Evolutionary conservation across 2,113 vertebrate genomes (phyloP), one percentile per base, ranked within the genome.

Genomic region (Alosa alosa): DNA sequence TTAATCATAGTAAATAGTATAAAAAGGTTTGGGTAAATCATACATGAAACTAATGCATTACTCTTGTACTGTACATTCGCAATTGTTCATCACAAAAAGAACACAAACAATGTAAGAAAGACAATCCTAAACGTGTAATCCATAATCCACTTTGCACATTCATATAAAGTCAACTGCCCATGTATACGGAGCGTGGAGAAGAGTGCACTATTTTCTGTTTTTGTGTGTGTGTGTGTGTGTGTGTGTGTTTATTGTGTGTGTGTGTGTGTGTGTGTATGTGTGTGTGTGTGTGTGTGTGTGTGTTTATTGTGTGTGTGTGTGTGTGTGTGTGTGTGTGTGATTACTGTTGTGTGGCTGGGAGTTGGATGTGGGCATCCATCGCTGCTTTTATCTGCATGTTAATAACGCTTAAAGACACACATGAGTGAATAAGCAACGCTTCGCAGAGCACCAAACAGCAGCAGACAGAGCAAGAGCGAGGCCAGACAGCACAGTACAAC

Each of bases 391-490:
- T 87, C 78, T 31, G 86, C 84, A 46, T 84, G 31, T 64, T 86
- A 88, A 85, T 83, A 83, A n/a, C 45, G 85, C 82, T 88, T 87
- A 86, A 86, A 83, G 84, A 44, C 49, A 64, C 72, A 72, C 64
- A 25, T 83, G 5, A 13, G 45, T 20, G 81, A 91, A 90, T 85
- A 75, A 18, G 41, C 83, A 60, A 31, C 44, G n/a, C 20, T 57
- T 88, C 55, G 87, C 44, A 81, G 84, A 52, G 82, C 41, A 39
- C 20, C 84, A 82, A 87, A 20, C 88, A 81, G 84, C 13, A 86
- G 55, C 9, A 68, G 86, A 84, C 52, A 84, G 87, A 88, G 89
- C 31, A 44, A 44, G 41, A 44, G 41, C 0, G 64, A 39, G 88
- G 87, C 90, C 82, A 81, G 85, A 44, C 52, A 55, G 52, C 47